Percentiles rank a stretch among this genome's conserved stretches.
phyloP scores from a whole-genome alignment of 2,113 vertebrate species.

The Paramormyrops kingsleyae region DNA sequence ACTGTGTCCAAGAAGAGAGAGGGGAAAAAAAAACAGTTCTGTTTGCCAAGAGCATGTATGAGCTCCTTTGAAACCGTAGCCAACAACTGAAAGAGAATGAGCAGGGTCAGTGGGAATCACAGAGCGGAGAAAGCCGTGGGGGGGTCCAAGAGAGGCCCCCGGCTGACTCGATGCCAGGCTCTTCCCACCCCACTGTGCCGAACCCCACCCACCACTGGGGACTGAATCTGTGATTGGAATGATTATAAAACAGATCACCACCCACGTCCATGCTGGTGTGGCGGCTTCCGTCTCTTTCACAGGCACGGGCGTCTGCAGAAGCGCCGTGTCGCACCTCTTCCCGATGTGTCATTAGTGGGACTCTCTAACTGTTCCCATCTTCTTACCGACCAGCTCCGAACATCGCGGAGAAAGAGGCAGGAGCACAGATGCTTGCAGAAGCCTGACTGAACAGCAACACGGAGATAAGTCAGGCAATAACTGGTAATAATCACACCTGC shows the following conservation, averaged over 20 bases:
- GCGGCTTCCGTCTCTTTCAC: background rate
- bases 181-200: background rate
- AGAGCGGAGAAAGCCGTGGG: background rate
- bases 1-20: background rate
- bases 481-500: background rate
- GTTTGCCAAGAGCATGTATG: background rate
- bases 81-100: background rate
- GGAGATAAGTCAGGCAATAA: background rate
- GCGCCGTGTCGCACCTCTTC: background rate
- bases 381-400: background rate
- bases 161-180: background rate
- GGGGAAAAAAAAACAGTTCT: background rate
- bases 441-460: background rate
- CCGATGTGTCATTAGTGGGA: background rate
- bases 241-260: background rate
- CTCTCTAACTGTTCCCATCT: background rate
- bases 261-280: background rate
- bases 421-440: background rate
- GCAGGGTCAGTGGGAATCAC: background rate
- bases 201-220: background rate
- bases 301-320: background rate
- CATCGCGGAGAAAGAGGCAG: background rate
- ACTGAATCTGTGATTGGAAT: background rate
- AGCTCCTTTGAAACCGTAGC: background rate
- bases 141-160: background rate